Evolutionary conservation across 2,888 invertebrate genomes (phyloP), one percentile per base, ranked within the genome.

Genomic region (Automeris io): DNA sequence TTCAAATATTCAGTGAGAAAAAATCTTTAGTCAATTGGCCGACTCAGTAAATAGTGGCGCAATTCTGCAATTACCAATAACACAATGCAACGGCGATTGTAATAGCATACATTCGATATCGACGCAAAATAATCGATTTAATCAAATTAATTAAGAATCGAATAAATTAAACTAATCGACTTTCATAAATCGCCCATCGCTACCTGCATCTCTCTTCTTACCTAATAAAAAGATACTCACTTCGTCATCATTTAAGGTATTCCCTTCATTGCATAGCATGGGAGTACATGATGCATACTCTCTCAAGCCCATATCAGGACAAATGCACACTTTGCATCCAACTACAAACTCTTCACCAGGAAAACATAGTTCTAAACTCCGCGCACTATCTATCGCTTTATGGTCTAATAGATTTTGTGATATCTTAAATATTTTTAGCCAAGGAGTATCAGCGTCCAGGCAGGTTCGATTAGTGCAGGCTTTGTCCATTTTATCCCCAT

Each of bases 311-410:
- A 77, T 67, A 3, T 81, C 83, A 1, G 85, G 75, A 43, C 88
- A 87, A 0, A 75, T 51, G 46, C 88, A 88, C 1, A 75, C 50
- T 33, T 81, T 81, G 42, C 87, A 87, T 0, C 70, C 86, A 1
- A 60, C 46, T 8, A 63, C 60, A 45, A 77, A 87, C 43, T 79
- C 74, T 42, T 85, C 81, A 1, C 83, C 83, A 5, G 83, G 83
- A 37, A 79, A 83, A 42, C 85, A 85, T 0, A 72, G 46, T 7
- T 81, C 75, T 11, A 82, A 51, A 42, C 57, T 69, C 35, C 71
- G 60, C 0, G 57, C 54, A 0, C 54, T 50, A 1, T 60, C 55
- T 1, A 49, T 18, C 1, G 54, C 35, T n/a, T 59, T 51, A 11
- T 62, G 65, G 5, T 57, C 57, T 8, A 71, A 29, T 12, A 79